A percentile compares a stretch with the other conserved stretches of the same genome.
These are phyloP conservation scores for Neogale vison DNA, from an alignment of 2,113 vertebrate genomes.

Conservation along the genomic window DNA sequence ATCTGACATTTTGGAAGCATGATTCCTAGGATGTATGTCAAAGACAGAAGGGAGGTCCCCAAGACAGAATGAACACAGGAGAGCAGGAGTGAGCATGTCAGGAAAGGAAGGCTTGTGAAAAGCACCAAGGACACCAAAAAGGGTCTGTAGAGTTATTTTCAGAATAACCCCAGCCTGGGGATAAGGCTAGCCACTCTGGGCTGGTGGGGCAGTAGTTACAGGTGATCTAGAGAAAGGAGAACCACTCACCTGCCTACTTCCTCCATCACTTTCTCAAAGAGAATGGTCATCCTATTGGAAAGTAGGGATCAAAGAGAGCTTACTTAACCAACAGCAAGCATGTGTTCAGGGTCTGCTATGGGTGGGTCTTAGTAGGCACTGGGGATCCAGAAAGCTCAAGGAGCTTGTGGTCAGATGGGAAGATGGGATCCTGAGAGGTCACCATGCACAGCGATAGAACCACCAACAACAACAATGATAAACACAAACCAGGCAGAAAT, in stretches of 20 bases:
- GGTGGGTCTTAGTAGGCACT: neutral
- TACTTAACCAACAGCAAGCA: neutral
- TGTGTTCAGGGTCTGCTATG: neutral
- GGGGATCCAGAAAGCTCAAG: neutral
- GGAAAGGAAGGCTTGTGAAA: neutral
- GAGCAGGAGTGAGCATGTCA: neutral
- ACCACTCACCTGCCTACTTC: neutral
- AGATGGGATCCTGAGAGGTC: neutral
- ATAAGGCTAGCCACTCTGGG: neutral
- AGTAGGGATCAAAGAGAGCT: neutral
- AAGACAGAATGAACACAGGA: neutral
- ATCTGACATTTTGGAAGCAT: neutral
- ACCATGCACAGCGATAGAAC: neutral
- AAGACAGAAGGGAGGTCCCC: neutral
- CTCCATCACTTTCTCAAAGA: neutral
- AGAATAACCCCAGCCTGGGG: neutral
- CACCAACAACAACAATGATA: neutral
- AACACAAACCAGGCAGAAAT: neutral
- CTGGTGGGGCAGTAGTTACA: too few relatives aligned
- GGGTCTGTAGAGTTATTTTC: neutral
- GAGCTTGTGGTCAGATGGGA: neutral
- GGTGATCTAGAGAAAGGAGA: neutral
- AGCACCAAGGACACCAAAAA: neutral
- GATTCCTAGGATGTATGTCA: rapidly evolving
- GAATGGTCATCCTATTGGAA: neutral